Evolutionary conservation across 2,113 vertebrate genomes (phyloP), one percentile per base, ranked within the genome.

Genomic region (Gadus chalcogrammus): DNA sequence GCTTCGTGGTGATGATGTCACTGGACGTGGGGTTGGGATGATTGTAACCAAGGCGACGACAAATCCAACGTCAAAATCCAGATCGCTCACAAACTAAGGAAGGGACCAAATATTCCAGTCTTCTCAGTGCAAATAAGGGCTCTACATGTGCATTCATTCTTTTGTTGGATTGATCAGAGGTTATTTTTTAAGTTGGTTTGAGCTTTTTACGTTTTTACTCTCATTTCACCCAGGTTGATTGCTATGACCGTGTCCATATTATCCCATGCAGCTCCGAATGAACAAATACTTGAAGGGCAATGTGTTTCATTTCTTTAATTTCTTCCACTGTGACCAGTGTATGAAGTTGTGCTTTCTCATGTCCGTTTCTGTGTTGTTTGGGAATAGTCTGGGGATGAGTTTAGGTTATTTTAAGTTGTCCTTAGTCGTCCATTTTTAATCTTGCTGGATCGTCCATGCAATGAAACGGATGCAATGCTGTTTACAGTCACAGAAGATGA

Each of bases 1-100:
- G 97, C 3, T 99, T 99, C 0, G 90, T 99, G 64, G 94, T 99
- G 85, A 99, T 99, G 97, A 99, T 99, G 97, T 98, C 95, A 17
- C 84, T 99, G 72, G 97, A 99, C 0, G 96, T 99, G 0, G 97
- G 97, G 17, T 93, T 99, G 17, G 94, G 96, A 48, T 98, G 93
- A 93, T 2, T 18, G 67, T 20, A n/a, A 16, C 56, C 20, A 0
- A 3, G 65, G n/a, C 11, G 20, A 61, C 53, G 0, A 0, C 6
- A 7, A 17, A 9, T 15, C 16, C 66, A 55, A 58, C 68, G 27
- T 64, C 22, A 67, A 15, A 22, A 17, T 42, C 67, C 64, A 38
- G 27, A 65, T 27, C 48, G 75, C 59, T 38, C 35, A 70, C 53
- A 72, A 15, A 48, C 18, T 17, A 35, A 70, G 71, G 84, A 76